Evolutionary conservation across 2,888 invertebrate species (phyloP).

Genomic region (Glyphotaelius pellucidus): DNA sequence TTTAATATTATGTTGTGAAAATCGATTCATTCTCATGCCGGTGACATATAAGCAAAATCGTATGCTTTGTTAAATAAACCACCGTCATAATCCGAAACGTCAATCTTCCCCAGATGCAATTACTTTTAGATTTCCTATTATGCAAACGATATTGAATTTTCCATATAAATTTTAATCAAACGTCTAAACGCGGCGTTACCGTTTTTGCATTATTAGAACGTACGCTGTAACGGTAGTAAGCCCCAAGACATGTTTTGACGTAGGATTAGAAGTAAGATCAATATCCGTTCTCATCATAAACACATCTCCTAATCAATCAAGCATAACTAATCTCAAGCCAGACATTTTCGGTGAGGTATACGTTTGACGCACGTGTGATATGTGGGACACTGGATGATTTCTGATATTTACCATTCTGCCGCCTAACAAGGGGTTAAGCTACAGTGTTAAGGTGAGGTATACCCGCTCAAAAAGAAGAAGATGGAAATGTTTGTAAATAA

Average conservation of each 20-base stretch:
- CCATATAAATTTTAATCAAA: constrained; percentile 7
- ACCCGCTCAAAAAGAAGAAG: too few species aligned
- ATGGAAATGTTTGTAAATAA: too few species aligned
- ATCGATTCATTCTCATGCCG: not conserved
- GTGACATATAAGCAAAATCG: not conserved
- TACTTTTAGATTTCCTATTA: not conserved
- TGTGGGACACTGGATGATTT: not conserved
- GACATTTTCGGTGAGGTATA: not conserved
- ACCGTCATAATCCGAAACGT: not conserved
- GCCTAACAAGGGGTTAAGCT: too few species aligned
- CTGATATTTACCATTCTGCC: not conserved
- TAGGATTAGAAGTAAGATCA: not conserved
- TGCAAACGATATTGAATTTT: not conserved
- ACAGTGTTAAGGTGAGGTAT: too few species aligned
- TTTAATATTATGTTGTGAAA: too few species aligned
- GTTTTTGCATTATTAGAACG: not conserved
- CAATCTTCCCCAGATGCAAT: not conserved
- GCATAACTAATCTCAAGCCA: not conserved
- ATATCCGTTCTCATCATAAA: constrained; percentile 29
- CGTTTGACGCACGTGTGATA: not conserved
- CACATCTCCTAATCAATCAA: constrained; percentile 34
- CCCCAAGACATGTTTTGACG: not conserved
- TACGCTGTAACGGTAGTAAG: not conserved
- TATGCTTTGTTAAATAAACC: not conserved
- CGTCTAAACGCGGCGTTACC: not conserved